Evolutionary conservation across 2,797 vertebrate species (phyloP).

Genomic region (Sylvia borin): DNA sequence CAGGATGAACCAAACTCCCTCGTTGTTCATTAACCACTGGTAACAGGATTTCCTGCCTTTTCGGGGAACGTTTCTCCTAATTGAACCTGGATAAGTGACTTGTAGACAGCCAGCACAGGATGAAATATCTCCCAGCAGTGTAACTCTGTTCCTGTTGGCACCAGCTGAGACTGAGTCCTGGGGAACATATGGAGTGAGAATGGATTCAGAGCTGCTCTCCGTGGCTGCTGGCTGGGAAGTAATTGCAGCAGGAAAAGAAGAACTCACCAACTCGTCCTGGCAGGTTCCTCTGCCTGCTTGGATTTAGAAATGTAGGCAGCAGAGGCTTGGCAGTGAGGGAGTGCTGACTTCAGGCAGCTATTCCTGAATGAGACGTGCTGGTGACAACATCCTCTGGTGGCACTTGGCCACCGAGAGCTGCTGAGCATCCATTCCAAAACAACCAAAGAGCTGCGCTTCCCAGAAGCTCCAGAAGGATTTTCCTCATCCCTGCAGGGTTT

Average conservation of each 20-base stretch:
- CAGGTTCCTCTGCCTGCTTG: conserved; percentile 25
- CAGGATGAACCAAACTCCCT: neutral
- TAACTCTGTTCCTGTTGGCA: conserved; percentile 24
- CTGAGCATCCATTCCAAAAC: neutral
- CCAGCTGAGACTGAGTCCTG: neutral
- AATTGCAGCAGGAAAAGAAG: conserved; percentile 21
- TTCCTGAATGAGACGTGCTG: neutral
- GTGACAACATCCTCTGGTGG: neutral
- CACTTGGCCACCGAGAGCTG: neutral
- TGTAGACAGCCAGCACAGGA: neutral
- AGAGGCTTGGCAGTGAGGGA: neutral
- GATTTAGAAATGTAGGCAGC: neutral
- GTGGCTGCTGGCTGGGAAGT: conserved; percentile 43
- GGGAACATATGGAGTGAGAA: conserved; percentile 56
- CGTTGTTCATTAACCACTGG: neutral
- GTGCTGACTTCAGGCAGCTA: neutral
- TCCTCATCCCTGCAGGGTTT: too few relatives aligned
- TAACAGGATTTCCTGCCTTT: neutral
- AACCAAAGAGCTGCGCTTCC: neutral
- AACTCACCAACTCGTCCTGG: conserved; percentile 50
- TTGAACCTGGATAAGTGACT: neutral
- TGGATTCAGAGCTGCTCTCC: conserved; percentile 18
- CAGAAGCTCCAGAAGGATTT: neutral
- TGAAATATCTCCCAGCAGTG: neutral
- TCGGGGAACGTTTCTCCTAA: neutral